Percentiles rank a stretch among this genome's conserved stretches.
These are phyloP conservation scores for Platypus cylindrus DNA, from an alignment of 2,888 invertebrate species.

Conservation along the genomic window DNA sequence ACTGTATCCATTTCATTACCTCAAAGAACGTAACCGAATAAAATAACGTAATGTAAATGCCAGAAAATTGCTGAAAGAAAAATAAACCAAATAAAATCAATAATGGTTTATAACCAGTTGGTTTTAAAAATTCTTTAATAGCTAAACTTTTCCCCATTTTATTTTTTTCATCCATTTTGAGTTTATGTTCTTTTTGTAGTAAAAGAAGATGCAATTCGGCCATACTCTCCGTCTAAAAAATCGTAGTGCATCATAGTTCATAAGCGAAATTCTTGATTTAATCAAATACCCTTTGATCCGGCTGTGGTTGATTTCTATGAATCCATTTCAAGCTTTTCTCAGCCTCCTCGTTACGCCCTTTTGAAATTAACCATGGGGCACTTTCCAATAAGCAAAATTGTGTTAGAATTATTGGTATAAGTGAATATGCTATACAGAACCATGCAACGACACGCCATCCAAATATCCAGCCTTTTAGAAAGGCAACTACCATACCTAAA, in stretches of 20 bases:
- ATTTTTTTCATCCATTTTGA: slow-evolving; percentile 32
- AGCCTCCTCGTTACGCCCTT: slow-evolving; percentile 42
- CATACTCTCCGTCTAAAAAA: slow-evolving; percentile 32
- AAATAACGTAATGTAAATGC: slow-evolving; percentile 48
- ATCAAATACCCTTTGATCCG: slow-evolving; percentile 31
- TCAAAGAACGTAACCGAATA: slow-evolving; percentile 47
- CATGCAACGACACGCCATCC: slow-evolving; percentile 45
- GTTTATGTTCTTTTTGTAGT: slow-evolving; percentile 41
- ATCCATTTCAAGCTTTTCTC: slow-evolving; percentile 40
- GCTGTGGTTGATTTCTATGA: slow-evolving; percentile 36
- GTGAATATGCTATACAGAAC: slow-evolving; percentile 40
- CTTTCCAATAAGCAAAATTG: slow-evolving; percentile 45
- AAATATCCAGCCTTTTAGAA: slow-evolving; percentile 41
- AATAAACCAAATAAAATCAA: slow-evolving; percentile 42
- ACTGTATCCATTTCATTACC: no score
- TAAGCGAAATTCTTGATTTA: neutral
- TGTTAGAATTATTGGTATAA: slow-evolving; percentile 38
- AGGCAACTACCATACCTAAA: slow-evolving; percentile 44
- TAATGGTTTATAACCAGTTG: slow-evolving; percentile 47
- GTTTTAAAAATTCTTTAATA: slow-evolving; percentile 37
- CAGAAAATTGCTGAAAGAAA: slow-evolving; percentile 46
- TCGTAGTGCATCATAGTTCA: neutral
- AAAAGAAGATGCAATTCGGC: slow-evolving; percentile 40
- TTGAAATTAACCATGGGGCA: slow-evolving; percentile 46
- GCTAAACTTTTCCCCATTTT: slow-evolving; percentile 32